These are phyloP conservation scores for Criorhina ranunculi DNA, from an alignment of 2,888 invertebrate genomes.

Conservation along the genomic window DNA sequence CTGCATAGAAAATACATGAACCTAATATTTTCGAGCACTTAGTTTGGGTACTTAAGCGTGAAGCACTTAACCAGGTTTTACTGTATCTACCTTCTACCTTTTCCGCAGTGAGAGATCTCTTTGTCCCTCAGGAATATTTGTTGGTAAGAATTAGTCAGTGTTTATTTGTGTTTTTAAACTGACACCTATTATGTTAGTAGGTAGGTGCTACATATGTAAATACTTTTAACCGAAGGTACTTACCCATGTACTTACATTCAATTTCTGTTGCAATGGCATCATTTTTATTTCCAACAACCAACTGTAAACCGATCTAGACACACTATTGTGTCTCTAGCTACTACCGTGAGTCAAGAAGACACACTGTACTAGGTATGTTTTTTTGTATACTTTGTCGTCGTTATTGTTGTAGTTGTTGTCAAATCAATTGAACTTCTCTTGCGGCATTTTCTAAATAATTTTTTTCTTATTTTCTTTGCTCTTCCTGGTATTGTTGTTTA, in stretches of 20 bases:
- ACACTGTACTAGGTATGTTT: not conserved
- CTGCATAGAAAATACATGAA: too few species aligned
- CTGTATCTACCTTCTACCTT: too few species aligned
- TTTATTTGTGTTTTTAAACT: too few species aligned
- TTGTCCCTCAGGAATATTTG: too few species aligned
- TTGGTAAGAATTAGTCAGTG: too few species aligned
- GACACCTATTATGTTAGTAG: too few species aligned
- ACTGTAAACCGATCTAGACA: conserved; percentile 47
- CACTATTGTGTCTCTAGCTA: conserved; percentile 20
- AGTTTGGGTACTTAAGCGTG: too few species aligned
- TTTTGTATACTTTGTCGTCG: conserved; percentile 8
- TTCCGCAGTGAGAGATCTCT: too few species aligned
- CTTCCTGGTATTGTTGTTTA: conserved; percentile 56
- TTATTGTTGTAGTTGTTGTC: conserved; percentile 32
- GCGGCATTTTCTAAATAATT: conserved; percentile 42
- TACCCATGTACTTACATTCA: not conserved
- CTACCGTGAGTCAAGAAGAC: not conserved
- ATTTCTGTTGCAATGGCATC: not conserved
- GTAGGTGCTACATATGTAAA: too few species aligned
- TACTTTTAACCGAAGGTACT: too few species aligned
- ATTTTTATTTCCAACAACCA: conserved; percentile 38
- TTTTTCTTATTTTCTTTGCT: conserved; percentile 29
- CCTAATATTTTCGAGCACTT: too few species aligned
- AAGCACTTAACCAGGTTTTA: too few species aligned
- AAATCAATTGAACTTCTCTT: conserved; percentile 47